Base-by-base conservation (phyloP, 2,888 invertebrate species). In the Eugnorisma glareosa region DNA sequence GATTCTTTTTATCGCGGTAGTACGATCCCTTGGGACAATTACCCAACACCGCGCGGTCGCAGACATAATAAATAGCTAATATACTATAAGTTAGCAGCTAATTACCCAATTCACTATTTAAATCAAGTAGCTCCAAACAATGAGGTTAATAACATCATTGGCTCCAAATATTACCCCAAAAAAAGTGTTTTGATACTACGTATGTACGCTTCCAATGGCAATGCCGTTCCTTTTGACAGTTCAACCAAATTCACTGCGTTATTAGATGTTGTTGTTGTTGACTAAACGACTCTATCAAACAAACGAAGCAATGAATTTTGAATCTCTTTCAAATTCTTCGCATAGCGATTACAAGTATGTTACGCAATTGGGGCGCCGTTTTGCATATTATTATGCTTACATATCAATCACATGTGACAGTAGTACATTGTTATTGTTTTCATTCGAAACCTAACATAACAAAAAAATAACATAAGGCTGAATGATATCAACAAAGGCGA, bases 351-450 rank as follows among this genome's bases (percentile, higher is more conserved):
- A 24, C 24, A 24, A 43, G 11, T 11, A 13, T 63, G 37, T 63
- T 13, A 37, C 18, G 18, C 18, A 31, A 31, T 21, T 59, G 18
- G 31, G 18, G 1, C 59, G 31, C 43, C n/a, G 13, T 45, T 57
- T 54, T 31, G 11, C 18, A 54, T 81, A 13, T 0, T 61, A 67
- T 7, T 15, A n/a, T 43, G 37, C 51, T 75, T 75, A 43, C 24
- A 81, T 48, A 81, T 31, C 7, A 45, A 73, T 31, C 37, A 28
- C 45, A 48, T 15, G 24, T 75, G n/a, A 45, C 35, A n/a, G 21
- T n/a, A 75, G 28, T 37, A 37, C 43, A 64, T 57, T 64, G 45
- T 66, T 63, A 54, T 75, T 67, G 51, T 68, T 74, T 79, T 63
- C 24, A 71, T 51, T 59, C 10, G 18, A 67, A 59, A 24, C 35